These are phyloP conservation scores for Pogoniulus pusillus DNA, from an alignment of 2,797 vertebrate genomes.

Conservation along the genomic window DNA sequence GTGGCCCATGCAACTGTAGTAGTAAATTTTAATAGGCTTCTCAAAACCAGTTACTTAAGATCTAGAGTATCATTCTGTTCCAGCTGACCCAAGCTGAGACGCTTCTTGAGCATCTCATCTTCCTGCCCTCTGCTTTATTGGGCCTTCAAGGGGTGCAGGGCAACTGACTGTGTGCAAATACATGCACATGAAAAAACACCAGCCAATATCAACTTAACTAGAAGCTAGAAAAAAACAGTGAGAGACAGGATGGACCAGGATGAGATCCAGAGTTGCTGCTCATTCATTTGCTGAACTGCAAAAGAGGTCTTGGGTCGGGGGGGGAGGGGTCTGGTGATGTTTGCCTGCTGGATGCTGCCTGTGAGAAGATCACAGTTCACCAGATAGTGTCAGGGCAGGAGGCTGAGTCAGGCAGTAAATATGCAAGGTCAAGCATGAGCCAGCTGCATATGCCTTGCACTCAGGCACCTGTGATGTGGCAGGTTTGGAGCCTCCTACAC, in stretches of 20 bases:
- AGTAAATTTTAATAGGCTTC: background rate
- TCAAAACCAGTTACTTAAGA: background rate
- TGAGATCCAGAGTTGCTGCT: rapidly evolving
- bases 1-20: background rate
- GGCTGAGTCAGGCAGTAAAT: background rate
- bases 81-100: background rate
- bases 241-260: background rate
- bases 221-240: background rate
- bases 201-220: background rate
- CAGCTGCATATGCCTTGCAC: rapidly evolving
- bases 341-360: background rate
- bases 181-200: background rate
- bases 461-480: background rate
- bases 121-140: background rate
- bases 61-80: background rate
- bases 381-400: background rate
- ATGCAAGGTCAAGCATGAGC: background rate
- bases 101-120: background rate
- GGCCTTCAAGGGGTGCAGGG: background rate
- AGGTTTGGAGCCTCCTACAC: background rate
- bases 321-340: background rate
- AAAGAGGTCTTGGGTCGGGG: background rate
- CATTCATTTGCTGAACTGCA: background rate
- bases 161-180: background rate
- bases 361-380: background rate